Evolutionary conservation across 2,888 invertebrate genomes (phyloP), one percentile per base, ranked within the genome.

Genomic region (Dendrolimus pini): DNA sequence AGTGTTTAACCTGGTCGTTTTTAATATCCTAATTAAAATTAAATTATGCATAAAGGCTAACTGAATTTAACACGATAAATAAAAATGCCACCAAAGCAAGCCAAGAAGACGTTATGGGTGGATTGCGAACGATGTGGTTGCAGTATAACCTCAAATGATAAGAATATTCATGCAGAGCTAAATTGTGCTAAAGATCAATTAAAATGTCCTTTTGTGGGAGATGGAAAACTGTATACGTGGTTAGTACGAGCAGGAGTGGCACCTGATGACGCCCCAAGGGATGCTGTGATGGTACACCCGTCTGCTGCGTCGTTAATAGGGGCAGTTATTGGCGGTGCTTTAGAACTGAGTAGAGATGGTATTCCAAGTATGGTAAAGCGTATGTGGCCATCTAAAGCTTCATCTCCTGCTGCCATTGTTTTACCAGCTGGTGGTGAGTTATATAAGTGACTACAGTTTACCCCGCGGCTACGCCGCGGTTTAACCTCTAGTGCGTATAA

Each of bases 121-220:
- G 91, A 91, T 58, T 95, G 95, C 73, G 93, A 93, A 54, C 86
- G 82, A 53, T 95, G 95, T 71, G 78, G 83, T 7, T 85, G 89
- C 55, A 89, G 79, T 62, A 75, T 95, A 72, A 79, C 91, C 56
- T 86, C 90, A 54, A 94, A 93, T 74, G 94, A 94, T 67, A 80
- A 86, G 64, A 88, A 91, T 57, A 63, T 75, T 62, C 95, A 95
- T 64, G 62, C 79, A 54, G 87, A 86, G 60, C 72, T 78, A 52
- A 86, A 90, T 70, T 95, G 95, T 75, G 70, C 55, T 2, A 83
- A 80, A 65, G 82, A 90, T 69, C 88, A 87, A 67, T 67, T 86
- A 12, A 89, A 83, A 74, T 90, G 89, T 60, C 89, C 89, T 0
- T 90, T 77, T 63, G 76, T 89, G n/a, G 78, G 80, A 58, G 68